These are phyloP conservation scores for Coturnix japonica DNA, from an alignment of 2,113 vertebrate genomes.

Conservation along the genomic window DNA sequence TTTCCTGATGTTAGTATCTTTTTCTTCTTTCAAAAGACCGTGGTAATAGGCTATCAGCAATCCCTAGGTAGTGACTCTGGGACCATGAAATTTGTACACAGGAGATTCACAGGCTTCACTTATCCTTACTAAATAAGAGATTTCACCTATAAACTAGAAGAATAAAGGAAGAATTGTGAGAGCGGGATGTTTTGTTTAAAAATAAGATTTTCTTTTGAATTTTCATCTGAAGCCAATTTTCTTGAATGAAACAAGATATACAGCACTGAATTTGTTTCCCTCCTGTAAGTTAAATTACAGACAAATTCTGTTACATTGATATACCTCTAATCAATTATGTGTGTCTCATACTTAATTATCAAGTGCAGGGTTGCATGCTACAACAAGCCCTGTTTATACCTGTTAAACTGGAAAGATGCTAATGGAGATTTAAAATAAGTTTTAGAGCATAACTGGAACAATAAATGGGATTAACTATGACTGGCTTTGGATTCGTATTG, in stretches of 20 bases:
- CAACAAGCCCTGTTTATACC: neutral
- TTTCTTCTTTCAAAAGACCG: conserved; percentile 16
- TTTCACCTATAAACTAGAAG: neutral
- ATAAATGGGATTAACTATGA: neutral
- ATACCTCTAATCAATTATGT: neutral
- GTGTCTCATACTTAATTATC: neutral
- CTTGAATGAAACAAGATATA: neutral
- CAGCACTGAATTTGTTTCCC: neutral
- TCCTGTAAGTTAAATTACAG: neutral
- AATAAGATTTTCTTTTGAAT: neutral
- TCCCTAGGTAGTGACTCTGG: neutral
- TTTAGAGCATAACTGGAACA: neutral
- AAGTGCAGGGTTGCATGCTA: neutral
- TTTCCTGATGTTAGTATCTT: conserved; percentile 25
- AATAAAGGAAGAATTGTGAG: neutral
- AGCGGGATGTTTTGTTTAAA: neutral
- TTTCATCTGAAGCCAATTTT: neutral
- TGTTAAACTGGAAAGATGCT: neutral
- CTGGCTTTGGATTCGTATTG: neutral
- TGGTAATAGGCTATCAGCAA: neutral
- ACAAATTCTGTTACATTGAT: neutral
- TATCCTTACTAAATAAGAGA: neutral
- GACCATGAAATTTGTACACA: neutral
- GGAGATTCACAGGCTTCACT: neutral
- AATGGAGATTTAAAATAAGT: neutral